These are phyloP conservation scores for Dipodomys merriami DNA, from an alignment of 2,113 vertebrate species.

Conservation along the genomic window DNA sequence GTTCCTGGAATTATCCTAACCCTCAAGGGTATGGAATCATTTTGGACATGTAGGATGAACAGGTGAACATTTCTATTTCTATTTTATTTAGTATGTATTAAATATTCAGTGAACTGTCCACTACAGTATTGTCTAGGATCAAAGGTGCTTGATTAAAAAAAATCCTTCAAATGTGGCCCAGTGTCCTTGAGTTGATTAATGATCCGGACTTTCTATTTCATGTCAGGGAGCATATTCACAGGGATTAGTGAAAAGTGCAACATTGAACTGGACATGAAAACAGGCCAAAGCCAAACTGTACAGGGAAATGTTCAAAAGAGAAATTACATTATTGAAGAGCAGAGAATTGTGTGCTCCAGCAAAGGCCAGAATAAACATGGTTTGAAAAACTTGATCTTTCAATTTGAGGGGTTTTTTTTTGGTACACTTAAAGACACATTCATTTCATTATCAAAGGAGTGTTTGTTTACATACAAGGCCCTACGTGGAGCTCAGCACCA, in stretches of 20 bases:
- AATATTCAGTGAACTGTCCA: constrained; percentile 49
- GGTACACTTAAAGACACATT: not conserved
- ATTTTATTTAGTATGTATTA: constrained; percentile 62
- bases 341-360: constrained; percentile 50
- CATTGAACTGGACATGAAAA: constrained; percentile 57
- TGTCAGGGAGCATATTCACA: constrained; percentile 54
- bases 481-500: too few relatives aligned
- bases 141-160: constrained; percentile 73
- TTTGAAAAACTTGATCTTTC: constrained; percentile 1
- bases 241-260: constrained; percentile 61
- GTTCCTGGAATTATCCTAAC: not conserved
- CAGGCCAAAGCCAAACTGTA: constrained; percentile 63
- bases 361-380: constrained; percentile 51
- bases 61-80: not conserved
- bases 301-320: constrained; percentile 49
- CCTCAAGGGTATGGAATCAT: not conserved
- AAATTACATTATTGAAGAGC: constrained; percentile 2
- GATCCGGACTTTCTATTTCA: constrained; percentile 47
- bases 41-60: not conserved
- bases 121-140: constrained; percentile 70
- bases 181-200: constrained; percentile 78
- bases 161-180: constrained; percentile 27
- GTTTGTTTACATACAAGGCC: too few relatives aligned
- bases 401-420: not conserved
- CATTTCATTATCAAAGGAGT: not conserved